These are phyloP conservation scores for Aix galericulata DNA, from an alignment of 2,113 vertebrate species.

Conservation along the genomic window DNA sequence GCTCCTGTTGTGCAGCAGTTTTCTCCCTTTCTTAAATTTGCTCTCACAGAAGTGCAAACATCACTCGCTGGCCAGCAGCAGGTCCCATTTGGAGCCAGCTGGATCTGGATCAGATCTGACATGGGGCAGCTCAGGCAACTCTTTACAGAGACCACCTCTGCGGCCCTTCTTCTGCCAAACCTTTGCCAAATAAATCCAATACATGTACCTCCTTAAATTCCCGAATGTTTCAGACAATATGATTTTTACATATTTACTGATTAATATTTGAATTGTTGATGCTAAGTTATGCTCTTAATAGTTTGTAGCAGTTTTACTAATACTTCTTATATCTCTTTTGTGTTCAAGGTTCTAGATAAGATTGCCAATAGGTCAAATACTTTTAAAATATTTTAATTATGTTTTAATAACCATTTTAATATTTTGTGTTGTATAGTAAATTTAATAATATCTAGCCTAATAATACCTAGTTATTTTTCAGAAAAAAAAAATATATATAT, in stretches of 20 bases:
- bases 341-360: not conserved
- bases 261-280: not conserved
- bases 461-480: not conserved
- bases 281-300: not conserved
- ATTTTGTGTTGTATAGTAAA: not conserved
- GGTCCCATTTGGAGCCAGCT: too few relatives aligned
- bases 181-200: too few relatives aligned
- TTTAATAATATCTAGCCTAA: not conserved
- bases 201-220: not conserved
- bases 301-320: too few relatives aligned
- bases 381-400: not conserved
- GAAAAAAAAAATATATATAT: not conserved
- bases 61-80: too few relatives aligned
- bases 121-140: too few relatives aligned
- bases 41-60: too few relatives aligned
- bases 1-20: too few relatives aligned
- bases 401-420: not conserved
- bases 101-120: too few relatives aligned
- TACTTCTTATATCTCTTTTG: not conserved
- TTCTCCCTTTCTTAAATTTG: too few relatives aligned
- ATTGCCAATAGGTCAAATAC: not conserved
- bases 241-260: not conserved
- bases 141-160: too few relatives aligned
- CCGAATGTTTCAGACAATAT: not conserved
- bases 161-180: too few relatives aligned